These are phyloP conservation scores for Ganaspis sp. DNA, from an alignment of 1,140 invertebrate genomes.

Conservation along the genomic window DNA sequence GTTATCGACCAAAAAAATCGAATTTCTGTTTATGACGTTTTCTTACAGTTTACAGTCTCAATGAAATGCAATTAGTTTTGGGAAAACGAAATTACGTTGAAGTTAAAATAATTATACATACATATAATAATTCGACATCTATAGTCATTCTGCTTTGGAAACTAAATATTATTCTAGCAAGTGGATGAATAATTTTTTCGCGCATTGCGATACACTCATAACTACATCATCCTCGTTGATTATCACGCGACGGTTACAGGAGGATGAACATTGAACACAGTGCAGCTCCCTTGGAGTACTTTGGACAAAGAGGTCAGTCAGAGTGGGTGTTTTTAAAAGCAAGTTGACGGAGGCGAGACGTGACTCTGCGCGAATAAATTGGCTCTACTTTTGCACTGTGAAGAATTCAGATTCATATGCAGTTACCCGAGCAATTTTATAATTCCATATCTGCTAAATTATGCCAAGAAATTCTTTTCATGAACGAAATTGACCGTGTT, in stretches of 20 bases:
- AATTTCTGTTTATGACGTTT: too few species aligned
- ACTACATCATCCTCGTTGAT: constrained; percentile 17
- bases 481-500: neutral
- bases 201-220: neutral
- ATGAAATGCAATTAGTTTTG: too few species aligned
- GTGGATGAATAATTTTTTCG: constrained; percentile 10
- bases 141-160: neutral
- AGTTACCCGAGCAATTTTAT: constrained; percentile 35
- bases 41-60: too few species aligned
- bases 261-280: constrained; percentile 30
- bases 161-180: neutral
- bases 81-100: too few species aligned
- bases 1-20: too few species aligned
- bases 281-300: constrained; percentile 35
- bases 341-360: constrained; percentile 30
- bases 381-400: neutral
- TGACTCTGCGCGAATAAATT: constrained; percentile 27
- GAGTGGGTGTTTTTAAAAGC: constrained; percentile 42
- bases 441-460: neutral
- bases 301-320: constrained; percentile 48
- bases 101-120: neutral
- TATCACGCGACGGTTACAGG: constrained; percentile 25
- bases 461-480: neutral
- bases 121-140: neutral
- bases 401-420: constrained; percentile 42